Base-by-base conservation (phyloP, 2,888 invertebrate genomes). In the Leucophenga montana region DNA sequence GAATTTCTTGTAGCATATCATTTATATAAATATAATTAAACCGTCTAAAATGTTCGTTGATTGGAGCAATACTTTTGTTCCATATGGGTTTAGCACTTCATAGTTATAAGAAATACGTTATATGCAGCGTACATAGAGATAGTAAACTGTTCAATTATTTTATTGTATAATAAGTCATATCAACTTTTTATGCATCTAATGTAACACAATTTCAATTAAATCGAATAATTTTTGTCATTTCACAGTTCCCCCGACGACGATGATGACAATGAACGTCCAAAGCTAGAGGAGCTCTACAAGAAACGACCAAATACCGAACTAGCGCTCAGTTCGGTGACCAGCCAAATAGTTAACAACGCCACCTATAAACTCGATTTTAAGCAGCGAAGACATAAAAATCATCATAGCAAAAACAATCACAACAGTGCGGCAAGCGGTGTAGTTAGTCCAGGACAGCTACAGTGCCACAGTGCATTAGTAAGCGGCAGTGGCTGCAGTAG, bases 331-430 rank as follows among this genome's bases (percentile, higher is more conserved):
- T 75, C 73, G 59, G 81, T 81, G 57, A 81, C 81, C 72, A 81
- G 79, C 59, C 81, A 81, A 74, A 81, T 81, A 71, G 83, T 81
- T 3, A 81, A 81, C 66, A 82, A 81, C 66, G 72, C 69, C 72
- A 77, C 81, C 67, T 81, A 82, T 64, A 82, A 82, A 74, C 78
- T 82, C 33, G 83, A 83, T 73, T 83, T 82, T n/a, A 83, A 82
- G 67, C 83, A 82, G 70, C 80, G 83, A 0, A 71, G 83, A 0
- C 83, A 78, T 72, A 82, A 83, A 80, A 82, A 78, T 54, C 50
- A 50, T 50, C 48, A 66, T 78, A 76, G 73, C 70, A 81, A 74
- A 13, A 76, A 75, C 77, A 73, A 74, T 22, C 27, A 27, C 27
- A 71, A 69, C 54, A 70, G 71, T 46, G 44, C 66, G n/a, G 44